Evolutionary conservation across 2,888 invertebrate genomes (phyloP).

Genomic region (Spodoptera picta): DNA sequence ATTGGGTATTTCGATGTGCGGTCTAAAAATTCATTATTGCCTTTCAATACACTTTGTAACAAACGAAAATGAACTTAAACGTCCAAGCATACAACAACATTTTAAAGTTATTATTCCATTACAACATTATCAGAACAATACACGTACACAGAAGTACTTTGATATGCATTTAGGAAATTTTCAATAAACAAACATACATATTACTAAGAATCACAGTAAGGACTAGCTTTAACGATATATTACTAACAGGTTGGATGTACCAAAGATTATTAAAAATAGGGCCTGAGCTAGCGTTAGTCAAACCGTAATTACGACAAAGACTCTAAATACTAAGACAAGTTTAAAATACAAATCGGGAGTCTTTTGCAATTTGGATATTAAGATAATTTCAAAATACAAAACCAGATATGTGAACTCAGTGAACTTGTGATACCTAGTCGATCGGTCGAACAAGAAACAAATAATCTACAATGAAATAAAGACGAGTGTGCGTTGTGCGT

Average conservation of each 20-base stretch:
- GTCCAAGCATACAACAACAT: conserved; percentile 30
- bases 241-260: conserved; percentile 49
- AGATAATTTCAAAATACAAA: too few relatives aligned
- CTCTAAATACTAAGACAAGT: too few relatives aligned
- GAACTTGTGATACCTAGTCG: too few relatives aligned
- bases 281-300: too few relatives aligned
- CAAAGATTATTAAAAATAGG: conserved; percentile 16
- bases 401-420: too few relatives aligned
- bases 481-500: too few relatives aligned
- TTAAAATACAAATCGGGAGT: too few relatives aligned
- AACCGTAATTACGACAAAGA: too few relatives aligned
- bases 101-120: conserved; percentile 29
- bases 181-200: conserved; percentile 52
- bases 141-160: conserved; percentile 63
- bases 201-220: conserved; percentile 81
- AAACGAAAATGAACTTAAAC: conserved; percentile 23
- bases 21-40: background rate
- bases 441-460: too few relatives aligned
- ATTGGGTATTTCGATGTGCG: background rate
- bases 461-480: too few relatives aligned
- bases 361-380: too few relatives aligned
- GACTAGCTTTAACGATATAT: conserved; percentile 75
- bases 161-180: conserved; percentile 74
- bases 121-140: conserved; percentile 42
- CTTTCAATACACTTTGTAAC: background rate